phyloP scores from a whole-genome alignment of 2,888 invertebrate genomes.

The Ceramica pisi region DNA sequence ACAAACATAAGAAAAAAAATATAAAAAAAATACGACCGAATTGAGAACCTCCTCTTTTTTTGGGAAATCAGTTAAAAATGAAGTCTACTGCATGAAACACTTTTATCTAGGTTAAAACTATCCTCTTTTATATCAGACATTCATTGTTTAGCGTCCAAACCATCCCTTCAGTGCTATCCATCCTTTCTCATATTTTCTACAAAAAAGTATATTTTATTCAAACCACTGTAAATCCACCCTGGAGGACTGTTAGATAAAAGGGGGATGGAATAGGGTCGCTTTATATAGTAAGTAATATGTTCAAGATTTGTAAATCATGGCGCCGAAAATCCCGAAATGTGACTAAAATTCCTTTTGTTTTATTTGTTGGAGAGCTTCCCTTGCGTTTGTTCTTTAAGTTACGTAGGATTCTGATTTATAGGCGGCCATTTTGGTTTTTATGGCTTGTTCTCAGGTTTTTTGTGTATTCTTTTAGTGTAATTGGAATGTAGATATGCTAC shows the following conservation, averaged over 20 bases:
- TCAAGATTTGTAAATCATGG: conserved; percentile 50
- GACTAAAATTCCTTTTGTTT: conserved; percentile 40
- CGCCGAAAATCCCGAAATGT: conserved; percentile 17
- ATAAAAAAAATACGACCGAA: too few relatives aligned
- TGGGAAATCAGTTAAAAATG: too few relatives aligned
- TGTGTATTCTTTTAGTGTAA: too few relatives aligned
- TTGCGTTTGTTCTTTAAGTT: conserved; percentile 12
- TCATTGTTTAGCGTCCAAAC: conserved; percentile 7
- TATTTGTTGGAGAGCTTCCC: conserved; percentile 18
- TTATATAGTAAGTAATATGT: conserved; percentile 42
- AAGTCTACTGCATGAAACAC: neutral
- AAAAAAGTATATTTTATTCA: conserved; percentile 50
- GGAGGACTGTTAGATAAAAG: conserved; percentile 41
- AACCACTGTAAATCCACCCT: conserved; percentile 46
- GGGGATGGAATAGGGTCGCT: conserved; percentile 27
- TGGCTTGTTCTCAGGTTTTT: neutral
- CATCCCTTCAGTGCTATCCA: neutral
- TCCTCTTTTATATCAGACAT: conserved; percentile 5
- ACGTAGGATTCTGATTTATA: conserved; percentile 14
- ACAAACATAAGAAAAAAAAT: too few relatives aligned
- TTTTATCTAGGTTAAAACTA: neutral
- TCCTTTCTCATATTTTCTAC: conserved; percentile 41
- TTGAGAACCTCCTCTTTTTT: too few relatives aligned
- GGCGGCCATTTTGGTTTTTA: conserved; percentile 18
- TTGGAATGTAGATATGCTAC: too few relatives aligned